Percentiles rank a stretch among this genome's conserved stretches.
phyloP scores from a whole-genome alignment of 2,888 invertebrate genomes.

The Tipula confusa region DNA sequence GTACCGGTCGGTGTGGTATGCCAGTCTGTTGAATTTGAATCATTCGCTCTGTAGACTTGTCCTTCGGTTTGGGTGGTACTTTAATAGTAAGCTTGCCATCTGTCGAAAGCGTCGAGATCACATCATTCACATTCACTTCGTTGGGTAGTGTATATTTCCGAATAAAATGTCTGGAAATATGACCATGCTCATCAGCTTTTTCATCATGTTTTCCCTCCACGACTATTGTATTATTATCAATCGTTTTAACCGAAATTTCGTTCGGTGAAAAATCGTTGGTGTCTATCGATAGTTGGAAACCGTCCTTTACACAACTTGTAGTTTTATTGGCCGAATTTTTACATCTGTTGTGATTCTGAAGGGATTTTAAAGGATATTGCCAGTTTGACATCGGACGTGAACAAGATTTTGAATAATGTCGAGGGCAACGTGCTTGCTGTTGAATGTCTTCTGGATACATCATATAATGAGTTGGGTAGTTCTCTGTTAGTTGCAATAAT shows the following conservation, averaged over 20 bases:
- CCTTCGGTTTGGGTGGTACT: constrained; percentile 54
- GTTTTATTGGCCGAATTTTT: background rate
- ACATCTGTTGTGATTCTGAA: background rate
- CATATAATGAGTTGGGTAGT: background rate
- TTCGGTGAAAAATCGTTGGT: constrained; percentile 66
- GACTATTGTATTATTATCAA: constrained; percentile 58
- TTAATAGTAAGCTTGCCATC: constrained; percentile 75
- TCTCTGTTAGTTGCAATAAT: background rate
- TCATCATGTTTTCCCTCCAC: constrained; percentile 70
- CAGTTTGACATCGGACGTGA: background rate
- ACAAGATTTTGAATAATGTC: background rate
- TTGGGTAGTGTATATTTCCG: constrained; percentile 66
- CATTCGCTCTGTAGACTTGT: background rate
- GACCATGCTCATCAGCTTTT: constrained; percentile 67
- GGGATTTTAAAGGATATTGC: background rate
- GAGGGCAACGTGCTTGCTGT: background rate
- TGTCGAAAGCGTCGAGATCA: constrained; percentile 71
- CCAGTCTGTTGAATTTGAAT: constrained; percentile 1
- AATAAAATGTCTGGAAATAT: constrained; percentile 73
- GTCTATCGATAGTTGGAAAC: constrained; percentile 65
- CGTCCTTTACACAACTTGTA: constrained; percentile 53
- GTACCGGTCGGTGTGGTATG: background rate
- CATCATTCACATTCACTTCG: constrained; percentile 63
- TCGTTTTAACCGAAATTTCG: constrained; percentile 66
- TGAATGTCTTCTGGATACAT: background rate